Evolutionary conservation across 2,888 invertebrate species (phyloP).

Genomic region (Rhamnusium bicolor): DNA sequence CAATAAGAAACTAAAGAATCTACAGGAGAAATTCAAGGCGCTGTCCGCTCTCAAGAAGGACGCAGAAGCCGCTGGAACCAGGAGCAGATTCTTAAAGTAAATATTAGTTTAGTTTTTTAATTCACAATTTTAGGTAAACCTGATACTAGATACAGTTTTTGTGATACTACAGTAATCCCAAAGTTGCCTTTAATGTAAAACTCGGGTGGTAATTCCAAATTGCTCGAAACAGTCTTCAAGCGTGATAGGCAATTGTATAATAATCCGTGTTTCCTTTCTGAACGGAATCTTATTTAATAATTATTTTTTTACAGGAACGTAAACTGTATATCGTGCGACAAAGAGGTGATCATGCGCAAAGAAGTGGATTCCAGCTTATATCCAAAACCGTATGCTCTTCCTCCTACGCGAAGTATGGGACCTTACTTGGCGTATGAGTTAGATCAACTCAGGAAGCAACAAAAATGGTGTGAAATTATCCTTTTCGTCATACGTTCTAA

Average conservation of each 20-base stretch:
- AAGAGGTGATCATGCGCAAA: conserved; percentile 81
- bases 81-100: conserved; percentile 77
- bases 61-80: conserved; percentile 83
- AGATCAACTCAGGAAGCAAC: conserved; percentile 73
- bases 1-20: conserved; percentile 74
- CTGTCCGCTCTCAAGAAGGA: conserved; percentile 76
- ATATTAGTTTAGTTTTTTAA: no score
- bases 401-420: conserved; percentile 76
- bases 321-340: conserved; percentile 85
- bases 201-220: no score
- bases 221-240: no score
- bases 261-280: no score
- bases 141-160: no score
- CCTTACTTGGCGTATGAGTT: conserved; percentile 84
- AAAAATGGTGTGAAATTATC: conserved; percentile 68
- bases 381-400: conserved; percentile 73
- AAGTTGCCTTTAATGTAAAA: no score
- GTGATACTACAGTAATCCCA: no score
- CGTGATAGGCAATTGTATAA: no score
- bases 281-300: not conserved
- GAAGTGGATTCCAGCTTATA: conserved; percentile 72
- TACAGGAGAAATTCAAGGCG: conserved; percentile 78
- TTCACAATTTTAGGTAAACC: no score
- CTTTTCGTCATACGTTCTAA: no score
- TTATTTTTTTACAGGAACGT: conserved; percentile 73